Conservation (phyloP, 2,113 vertebrate genomes). For the Sturnus vulgaris region DNA sequence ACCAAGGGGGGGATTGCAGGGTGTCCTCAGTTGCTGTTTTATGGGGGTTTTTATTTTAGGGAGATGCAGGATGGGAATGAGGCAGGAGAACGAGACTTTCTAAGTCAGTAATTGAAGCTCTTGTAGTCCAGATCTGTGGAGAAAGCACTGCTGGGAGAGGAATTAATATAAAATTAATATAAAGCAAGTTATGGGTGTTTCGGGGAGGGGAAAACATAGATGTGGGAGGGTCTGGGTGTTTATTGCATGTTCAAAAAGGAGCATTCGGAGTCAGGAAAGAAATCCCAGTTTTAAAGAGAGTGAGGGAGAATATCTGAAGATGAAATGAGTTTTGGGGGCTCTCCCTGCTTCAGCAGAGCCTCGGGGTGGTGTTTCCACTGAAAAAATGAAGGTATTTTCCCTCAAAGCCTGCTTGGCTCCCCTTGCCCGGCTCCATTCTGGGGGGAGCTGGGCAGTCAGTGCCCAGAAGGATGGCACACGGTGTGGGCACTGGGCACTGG, state of each 20-base stretch:
- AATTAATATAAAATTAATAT: neutral
- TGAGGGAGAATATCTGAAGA: neutral
- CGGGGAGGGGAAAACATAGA: neutral
- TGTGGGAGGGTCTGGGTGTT: neutral
- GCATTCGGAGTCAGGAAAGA: neutral
- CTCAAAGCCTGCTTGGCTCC: neutral
- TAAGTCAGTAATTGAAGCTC: neutral
- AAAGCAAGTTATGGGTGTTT: neutral
- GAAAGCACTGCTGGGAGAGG: neutral
- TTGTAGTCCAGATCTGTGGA: neutral
- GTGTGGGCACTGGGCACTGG: fast-evolving
- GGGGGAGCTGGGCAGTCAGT: neutral
- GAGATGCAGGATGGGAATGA: neutral
- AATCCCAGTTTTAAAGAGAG: neutral
- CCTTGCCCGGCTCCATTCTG: neutral
- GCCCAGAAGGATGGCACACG: neutral
- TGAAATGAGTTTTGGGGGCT: neutral
- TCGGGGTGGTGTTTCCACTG: neutral
- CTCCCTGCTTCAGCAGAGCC: neutral
- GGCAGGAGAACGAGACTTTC: neutral
- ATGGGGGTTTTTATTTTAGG: neutral
- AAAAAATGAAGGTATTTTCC: neutral
- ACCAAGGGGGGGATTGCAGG: neutral
- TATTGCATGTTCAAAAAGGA: neutral
- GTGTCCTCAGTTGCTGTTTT: neutral